Evolutionary conservation across 2,888 invertebrate genomes (phyloP), one percentile per base, ranked within the genome.

Genomic region (Amphimallon solstitiale): DNA sequence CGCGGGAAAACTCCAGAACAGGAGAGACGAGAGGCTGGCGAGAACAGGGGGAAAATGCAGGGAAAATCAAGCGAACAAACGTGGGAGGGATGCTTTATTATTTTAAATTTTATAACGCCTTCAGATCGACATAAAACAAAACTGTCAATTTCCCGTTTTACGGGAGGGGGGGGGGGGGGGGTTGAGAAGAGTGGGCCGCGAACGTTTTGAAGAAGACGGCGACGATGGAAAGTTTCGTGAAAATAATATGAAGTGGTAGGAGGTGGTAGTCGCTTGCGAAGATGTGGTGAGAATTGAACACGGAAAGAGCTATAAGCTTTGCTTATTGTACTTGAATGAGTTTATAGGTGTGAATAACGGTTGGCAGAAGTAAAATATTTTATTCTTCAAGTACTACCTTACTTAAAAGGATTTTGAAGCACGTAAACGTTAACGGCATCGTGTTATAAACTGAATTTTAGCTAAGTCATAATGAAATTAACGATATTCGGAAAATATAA

Each of bases 91-190:
- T 56, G 54, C 23, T 56, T 56, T 56, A 56, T 56, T 56, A 56
- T 56, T 56, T 56, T 56, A 56, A 56, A 56, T 38, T 56, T 40
- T 56, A 51, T 51, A 51, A 56, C 54, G 54, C 54, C 54, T 56
- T 56, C 54, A 56, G 40, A 56, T 56, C 40, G 54, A 35, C 54
- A 56, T 56, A 56, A 56, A 56, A 56, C 54, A 40, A 56, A 40
- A 56, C 54, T 56, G 54, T 56, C 54, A 56, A 56, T 56, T 56
- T 56, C 21, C 23, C 29, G 29, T 29, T 29, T 29, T 7, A 5
- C 3, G 23, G 2, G 23, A 2, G 23, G 5, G 5, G 6, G 14
- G 54, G 35, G 54, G 14, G 12, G n/a, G 38, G 9, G 19, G 15
- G 19, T n/a, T n/a, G n/a, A n/a, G n/a, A n/a, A n/a, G n/a, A n/a